These are phyloP conservation scores for Neomorphus geoffroyi DNA, from an alignment of 2,797 vertebrate genomes.

Conservation along the genomic window DNA sequence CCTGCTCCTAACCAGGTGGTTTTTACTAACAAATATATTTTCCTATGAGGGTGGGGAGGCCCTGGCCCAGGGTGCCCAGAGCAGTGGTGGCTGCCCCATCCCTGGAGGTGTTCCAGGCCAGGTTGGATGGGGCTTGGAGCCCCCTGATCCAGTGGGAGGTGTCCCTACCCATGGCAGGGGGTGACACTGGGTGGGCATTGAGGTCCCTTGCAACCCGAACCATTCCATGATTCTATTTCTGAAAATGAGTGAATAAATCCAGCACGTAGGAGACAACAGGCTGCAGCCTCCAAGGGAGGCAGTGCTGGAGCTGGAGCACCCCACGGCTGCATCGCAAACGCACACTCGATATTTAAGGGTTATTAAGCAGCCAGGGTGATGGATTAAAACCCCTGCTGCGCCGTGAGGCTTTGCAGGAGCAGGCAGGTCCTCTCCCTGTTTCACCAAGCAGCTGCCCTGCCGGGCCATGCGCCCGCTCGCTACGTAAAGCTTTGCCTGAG, in stretches of 20 bases:
- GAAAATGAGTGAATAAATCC: neutral
- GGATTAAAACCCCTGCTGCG: neutral
- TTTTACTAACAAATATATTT: too few relatives aligned
- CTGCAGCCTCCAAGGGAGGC: neutral
- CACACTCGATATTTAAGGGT: rapidly evolving
- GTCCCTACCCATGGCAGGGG: too few relatives aligned
- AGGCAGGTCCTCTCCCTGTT: neutral
- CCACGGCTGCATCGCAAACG: rapidly evolving
- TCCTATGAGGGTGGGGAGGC: too few relatives aligned
- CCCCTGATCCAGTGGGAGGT: too few relatives aligned
- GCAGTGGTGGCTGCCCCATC: too few relatives aligned
- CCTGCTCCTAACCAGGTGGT: rapidly evolving
- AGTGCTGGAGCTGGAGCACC: rapidly evolving
- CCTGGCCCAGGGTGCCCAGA: too few relatives aligned
- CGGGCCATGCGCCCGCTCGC: neutral
- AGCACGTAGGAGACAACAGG: rapidly evolving
- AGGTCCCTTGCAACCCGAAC: too few relatives aligned
- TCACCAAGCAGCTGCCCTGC: neutral
- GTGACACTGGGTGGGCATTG: too few relatives aligned
- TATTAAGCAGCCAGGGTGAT: neutral
- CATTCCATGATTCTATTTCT: too few relatives aligned
- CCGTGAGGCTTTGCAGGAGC: rapidly evolving
- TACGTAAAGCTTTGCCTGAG: neutral
- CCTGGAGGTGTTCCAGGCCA: too few relatives aligned
- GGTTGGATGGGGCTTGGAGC: too few relatives aligned